These are phyloP conservation scores for Macaria notata DNA, from an alignment of 2,888 invertebrate species.

Conservation along the genomic window DNA sequence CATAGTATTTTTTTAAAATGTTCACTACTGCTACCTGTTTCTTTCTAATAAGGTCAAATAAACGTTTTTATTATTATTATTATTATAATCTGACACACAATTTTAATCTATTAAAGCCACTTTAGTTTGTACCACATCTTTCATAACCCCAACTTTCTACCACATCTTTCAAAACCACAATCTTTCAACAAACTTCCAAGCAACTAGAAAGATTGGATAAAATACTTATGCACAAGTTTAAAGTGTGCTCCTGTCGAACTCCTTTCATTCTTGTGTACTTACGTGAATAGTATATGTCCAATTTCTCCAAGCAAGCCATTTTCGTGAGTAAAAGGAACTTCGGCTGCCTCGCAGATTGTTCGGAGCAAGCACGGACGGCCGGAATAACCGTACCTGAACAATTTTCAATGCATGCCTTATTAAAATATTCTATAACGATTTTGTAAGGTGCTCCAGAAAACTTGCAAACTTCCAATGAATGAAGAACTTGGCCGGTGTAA, in stretches of 20 bases:
- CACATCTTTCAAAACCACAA: no score
- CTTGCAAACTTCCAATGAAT: conserved; percentile 21
- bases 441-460: conserved; percentile 36
- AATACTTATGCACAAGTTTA: no score
- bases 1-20: no score
- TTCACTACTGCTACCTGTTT: no score
- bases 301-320: conserved; percentile 89
- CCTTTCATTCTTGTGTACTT: conserved; percentile 65
- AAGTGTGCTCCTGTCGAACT: conserved; percentile 10
- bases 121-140: no score
- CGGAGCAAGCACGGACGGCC: conserved; percentile 88
- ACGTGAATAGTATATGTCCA: conserved; percentile 89
- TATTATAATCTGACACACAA: no score
- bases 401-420: conserved; percentile 46
- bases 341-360: conserved; percentile 89
- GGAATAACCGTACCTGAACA: conserved; percentile 82
- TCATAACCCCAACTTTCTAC: no score
- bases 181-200: no score
- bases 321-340: conserved; percentile 85
- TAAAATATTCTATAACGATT: conserved; percentile 47
- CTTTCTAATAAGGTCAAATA: no score
- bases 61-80: no score
- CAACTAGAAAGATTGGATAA: no score
- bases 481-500: conserved; percentile 1
- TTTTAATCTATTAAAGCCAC: no score